Base-by-base conservation (phyloP, 2,113 vertebrate species). In the Marmota monax region DNA sequence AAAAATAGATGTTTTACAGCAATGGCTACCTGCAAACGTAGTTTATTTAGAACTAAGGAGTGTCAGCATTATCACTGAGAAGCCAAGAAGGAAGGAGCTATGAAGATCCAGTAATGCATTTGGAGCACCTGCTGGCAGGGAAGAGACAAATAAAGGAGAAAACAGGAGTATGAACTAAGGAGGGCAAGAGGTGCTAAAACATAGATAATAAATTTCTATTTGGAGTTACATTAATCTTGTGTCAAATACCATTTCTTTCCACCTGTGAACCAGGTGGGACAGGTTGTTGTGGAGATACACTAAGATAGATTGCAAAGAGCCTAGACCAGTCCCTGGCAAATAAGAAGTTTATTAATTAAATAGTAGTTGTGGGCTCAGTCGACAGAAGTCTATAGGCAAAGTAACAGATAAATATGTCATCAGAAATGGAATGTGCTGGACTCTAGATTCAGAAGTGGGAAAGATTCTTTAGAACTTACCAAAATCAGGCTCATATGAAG, bases 41-140 rank as follows among this genome's bases (percentile, higher is more conserved):
- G 9, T 48, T 58, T 58, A 32, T 29, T 92, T 11, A 83, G 25
- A 84, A 79, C 18, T 5, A 11, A 65, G 29, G 17, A 6, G 9
- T 9, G 45, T 5, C 16, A 7, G 13, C 3, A 39, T 34, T 17
- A 20, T 63, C 20, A 3, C 2, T 12, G 23, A 27, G 74, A 73
- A 65, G 22, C 51, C 18, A 22, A 82, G n/a, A 42, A 51, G 37
- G 22, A 73, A 65, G 10, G 45, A 77, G 65, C 1, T 20, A 14
- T 0, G 53, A 2, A 17, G 1, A n/a, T 27, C 16, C 51, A n/a
- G 27, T 3, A 42, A 17, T 3, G 16, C 10, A 34, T 4, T 1
- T 12, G 25, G 69, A 56, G 25, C 0, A 2, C 6, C 13, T 27
- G 23, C 11, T 29, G 0, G 12, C 12, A 16, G 32, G 13, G 4